Base-by-base conservation (phyloP, 1,140 invertebrate species). In the Euborellia annulipes region DNA sequence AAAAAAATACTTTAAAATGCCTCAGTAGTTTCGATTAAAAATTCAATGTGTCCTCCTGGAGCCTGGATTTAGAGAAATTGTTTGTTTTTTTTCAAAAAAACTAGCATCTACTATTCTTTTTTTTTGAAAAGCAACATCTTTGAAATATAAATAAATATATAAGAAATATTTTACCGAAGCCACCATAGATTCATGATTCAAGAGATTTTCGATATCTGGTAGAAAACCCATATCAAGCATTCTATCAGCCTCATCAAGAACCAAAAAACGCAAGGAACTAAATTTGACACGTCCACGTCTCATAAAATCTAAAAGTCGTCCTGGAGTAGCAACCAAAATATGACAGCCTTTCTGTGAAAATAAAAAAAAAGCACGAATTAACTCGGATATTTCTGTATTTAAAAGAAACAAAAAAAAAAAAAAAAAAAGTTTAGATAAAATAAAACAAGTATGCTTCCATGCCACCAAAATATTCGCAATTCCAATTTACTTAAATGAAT, bases 171-270 rank as follows among this genome's bases (percentile, higher is more conserved):
- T 59, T 62, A 76, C 73, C 23, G 70, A 69, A 0, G 71, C 52
- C 0, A 76, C 70, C 82, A 93, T 93, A 1, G 76, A 77, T 4
- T 71, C 53, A 56, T 88, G 76, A 7, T 72, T 66, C 52, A 92
- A 74, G 34, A 94, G 73, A 50, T 74, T 76, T 32, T 84, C 74
- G 27, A 94, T 76, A 23, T 73, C 75, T 0, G 74, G 72, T 50
- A 79, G 69, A 58, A 95, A 96, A 7, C 91, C 87, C 78, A 85
- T 83, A 54, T 96, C 91, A 18, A 97, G 62, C 90, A 98, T 95
- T n/a, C 89, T 70, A 63, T 97, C 93, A 3, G 92, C 94, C 66
- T 98, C 94, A 61, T 98, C 94, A 2, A 98, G 63, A 0, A 98
- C 85, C 0, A 95, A 66, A 57, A 77, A 93, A 3, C 80, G 72